Evolutionary conservation across 2,888 invertebrate species (phyloP).

Genomic region (Cataglyphis cursor): DNA sequence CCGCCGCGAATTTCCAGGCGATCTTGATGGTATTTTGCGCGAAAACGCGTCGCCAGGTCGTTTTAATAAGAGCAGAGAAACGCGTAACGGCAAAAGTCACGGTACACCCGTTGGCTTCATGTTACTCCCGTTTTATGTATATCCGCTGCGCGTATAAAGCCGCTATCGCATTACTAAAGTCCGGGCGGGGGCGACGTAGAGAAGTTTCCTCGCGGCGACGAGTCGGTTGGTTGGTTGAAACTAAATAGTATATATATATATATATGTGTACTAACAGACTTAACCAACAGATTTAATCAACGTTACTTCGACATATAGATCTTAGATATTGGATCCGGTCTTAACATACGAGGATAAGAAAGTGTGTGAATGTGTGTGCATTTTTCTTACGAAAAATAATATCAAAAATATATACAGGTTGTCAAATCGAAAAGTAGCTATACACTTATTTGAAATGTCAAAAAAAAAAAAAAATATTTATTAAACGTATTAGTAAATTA

Average conservation of each 20-base stretch:
- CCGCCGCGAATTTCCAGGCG: conserved; percentile 42
- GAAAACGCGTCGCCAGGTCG: conserved; percentile 56
- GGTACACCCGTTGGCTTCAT: conserved; percentile 35
- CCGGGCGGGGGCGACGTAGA: not conserved
- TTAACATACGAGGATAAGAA: not conserved
- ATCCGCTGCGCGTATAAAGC: conserved; percentile 58
- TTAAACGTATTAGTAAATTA: no score
- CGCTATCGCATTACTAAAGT: conserved; percentile 65
- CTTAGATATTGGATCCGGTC: not conserved
- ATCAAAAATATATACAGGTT: not conserved
- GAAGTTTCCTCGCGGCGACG: conserved; percentile 51
- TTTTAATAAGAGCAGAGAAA: conserved; percentile 44
- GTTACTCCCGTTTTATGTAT: conserved; percentile 70
- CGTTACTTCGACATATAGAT: not conserved
- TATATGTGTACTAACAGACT: not conserved
- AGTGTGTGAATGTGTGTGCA: not conserved
- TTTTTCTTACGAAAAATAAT: not conserved
- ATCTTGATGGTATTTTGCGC: conserved; percentile 48
- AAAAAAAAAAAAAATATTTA: no score
- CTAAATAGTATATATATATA: conserved; percentile 8
- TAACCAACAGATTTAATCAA: not conserved
- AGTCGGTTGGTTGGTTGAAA: conserved; percentile 49
- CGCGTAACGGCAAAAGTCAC: conserved; percentile 51
- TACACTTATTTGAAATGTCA: no score
- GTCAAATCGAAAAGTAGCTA: no score